Evolutionary conservation across 2,888 invertebrate species (phyloP).

Genomic region (Thalpophila matura): DNA sequence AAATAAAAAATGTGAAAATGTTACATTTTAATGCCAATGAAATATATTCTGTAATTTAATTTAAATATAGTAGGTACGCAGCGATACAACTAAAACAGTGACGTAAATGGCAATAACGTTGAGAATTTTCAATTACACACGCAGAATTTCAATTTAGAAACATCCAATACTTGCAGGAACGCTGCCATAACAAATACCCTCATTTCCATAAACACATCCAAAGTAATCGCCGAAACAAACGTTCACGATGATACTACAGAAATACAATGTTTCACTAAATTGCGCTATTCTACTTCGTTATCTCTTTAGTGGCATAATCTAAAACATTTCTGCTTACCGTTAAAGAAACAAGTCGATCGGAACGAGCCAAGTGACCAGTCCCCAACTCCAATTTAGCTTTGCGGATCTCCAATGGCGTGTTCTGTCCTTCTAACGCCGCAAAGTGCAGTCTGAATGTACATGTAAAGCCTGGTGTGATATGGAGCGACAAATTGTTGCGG

Average conservation of each 20-base stretch:
- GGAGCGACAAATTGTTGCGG: slow-evolving; percentile 56
- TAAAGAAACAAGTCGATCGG: slow-evolving; percentile 71
- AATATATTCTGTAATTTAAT: slow-evolving; percentile 30
- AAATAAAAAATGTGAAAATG: no score
- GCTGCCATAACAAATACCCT: slow-evolving; percentile 54
- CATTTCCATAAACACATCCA: slow-evolving; percentile 61
- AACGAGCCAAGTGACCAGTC: slow-evolving; percentile 70
- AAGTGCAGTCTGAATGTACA: slow-evolving; percentile 68
- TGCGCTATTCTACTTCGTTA: slow-evolving; percentile 52
- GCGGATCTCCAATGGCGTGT: slow-evolving; percentile 72
- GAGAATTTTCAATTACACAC: slow-evolving; percentile 58
- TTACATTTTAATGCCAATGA: not conserved
- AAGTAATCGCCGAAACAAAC: slow-evolving; percentile 58
- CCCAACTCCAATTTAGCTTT: slow-evolving; percentile 77
- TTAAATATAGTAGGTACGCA: slow-evolving; percentile 3
- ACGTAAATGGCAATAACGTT: slow-evolving; percentile 47
- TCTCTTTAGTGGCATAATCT: slow-evolving; percentile 51
- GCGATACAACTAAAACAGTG: slow-evolving; percentile 37
- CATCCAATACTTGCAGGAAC: slow-evolving; percentile 52
- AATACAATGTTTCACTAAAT: slow-evolving; percentile 54
- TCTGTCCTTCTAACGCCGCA: slow-evolving; percentile 70
- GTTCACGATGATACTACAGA: slow-evolving; percentile 44
- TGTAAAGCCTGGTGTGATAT: slow-evolving; percentile 60
- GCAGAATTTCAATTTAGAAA: slow-evolving; percentile 58
- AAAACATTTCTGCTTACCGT: slow-evolving; percentile 57